A percentile compares a stretch with the other conserved stretches of the same genome.
Evolutionary conservation across 2,797 vertebrate species (phyloP).

Genomic region (Chelmon rostratus): DNA sequence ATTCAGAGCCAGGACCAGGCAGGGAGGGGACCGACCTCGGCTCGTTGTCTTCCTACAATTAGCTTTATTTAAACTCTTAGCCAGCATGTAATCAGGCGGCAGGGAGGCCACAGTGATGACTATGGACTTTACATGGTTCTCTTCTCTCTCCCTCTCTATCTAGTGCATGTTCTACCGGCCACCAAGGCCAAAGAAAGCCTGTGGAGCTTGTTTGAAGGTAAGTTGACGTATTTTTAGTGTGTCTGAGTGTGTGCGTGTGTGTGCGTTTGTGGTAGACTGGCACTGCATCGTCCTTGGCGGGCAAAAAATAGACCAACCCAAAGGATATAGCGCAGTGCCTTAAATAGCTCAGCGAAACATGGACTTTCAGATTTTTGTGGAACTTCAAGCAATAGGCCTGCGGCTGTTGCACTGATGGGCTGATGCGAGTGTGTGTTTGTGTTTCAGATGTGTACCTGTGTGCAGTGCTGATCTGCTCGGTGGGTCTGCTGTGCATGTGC

Average conservation of each 20-base stretch:
- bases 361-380: slow-evolving; percentile 19
- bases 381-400: background rate
- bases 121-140: slow-evolving; percentile 62
- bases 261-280: slow-evolving; percentile 42
- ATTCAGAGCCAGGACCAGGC: slow-evolving; percentile 40
- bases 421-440: slow-evolving; percentile 38
- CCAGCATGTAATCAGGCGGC: slow-evolving; percentile 75
- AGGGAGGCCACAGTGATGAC: slow-evolving; percentile 76
- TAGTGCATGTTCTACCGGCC: slow-evolving; percentile 83
- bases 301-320: slow-evolving; percentile 61
- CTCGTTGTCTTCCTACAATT: slow-evolving; percentile 75
- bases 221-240: slow-evolving; percentile 56
- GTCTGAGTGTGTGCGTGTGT: slow-evolving; percentile 25
- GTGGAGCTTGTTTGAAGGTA: slow-evolving; percentile 89
- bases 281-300: slow-evolving; percentile 30
- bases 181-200: slow-evolving; percentile 80
- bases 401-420: background rate
- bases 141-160: slow-evolving; percentile 46
- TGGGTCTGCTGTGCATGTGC: slow-evolving; percentile 93
- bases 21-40: slow-evolving; percentile 63
- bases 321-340: slow-evolving; percentile 46
- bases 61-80: slow-evolving; percentile 78
- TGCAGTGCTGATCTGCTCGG: slow-evolving; percentile 92
- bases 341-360: slow-evolving; percentile 55
- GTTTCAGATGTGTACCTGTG: slow-evolving; percentile 94